Percentiles rank a stretch among this genome's conserved stretches.
These are phyloP conservation scores for Rhinoraja longicauda DNA, from an alignment of 2,797 vertebrate genomes.

Conservation along the genomic window DNA sequence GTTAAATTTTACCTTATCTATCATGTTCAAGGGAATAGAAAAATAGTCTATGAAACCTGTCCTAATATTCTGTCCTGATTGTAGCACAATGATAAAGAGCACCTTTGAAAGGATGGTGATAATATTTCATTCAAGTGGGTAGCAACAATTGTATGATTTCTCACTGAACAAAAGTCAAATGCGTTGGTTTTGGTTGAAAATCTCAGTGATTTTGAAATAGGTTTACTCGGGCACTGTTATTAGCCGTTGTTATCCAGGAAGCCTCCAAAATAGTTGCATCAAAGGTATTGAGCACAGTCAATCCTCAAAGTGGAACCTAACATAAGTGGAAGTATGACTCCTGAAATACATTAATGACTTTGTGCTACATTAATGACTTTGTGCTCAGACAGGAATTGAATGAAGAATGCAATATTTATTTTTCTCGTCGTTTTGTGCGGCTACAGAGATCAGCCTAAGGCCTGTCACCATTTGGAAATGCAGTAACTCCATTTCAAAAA, in stretches of 20 bases:
- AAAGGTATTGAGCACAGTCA: not conserved
- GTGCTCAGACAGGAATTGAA: not conserved
- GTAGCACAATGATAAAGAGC: not conserved
- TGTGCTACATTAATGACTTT: not conserved
- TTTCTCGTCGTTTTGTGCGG: not conserved
- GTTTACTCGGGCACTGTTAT: not conserved
- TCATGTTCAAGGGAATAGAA: not conserved
- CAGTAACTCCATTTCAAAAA: not conserved
- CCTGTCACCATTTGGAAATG: not conserved
- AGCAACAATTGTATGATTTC: not conserved
- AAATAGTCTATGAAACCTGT: not conserved
- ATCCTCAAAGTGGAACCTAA: not conserved
- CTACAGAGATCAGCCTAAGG: not conserved
- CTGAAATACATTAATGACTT: not conserved
- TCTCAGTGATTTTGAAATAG: not conserved
- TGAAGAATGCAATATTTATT: not conserved
- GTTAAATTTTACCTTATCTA: not conserved
- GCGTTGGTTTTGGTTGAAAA: not conserved
- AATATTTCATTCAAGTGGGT: not conserved
- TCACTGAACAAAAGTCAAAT: not conserved
- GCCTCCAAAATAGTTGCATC: not conserved
- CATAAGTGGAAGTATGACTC: not conserved
- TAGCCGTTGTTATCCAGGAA: not conserved
- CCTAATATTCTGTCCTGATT: not conserved
- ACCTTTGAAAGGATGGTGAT: not conserved